Percentiles rank a stretch among this genome's conserved stretches.
Conservation (phyloP, 2,888 invertebrate genomes). For the Branchinecta sandiegonensis region DNA sequence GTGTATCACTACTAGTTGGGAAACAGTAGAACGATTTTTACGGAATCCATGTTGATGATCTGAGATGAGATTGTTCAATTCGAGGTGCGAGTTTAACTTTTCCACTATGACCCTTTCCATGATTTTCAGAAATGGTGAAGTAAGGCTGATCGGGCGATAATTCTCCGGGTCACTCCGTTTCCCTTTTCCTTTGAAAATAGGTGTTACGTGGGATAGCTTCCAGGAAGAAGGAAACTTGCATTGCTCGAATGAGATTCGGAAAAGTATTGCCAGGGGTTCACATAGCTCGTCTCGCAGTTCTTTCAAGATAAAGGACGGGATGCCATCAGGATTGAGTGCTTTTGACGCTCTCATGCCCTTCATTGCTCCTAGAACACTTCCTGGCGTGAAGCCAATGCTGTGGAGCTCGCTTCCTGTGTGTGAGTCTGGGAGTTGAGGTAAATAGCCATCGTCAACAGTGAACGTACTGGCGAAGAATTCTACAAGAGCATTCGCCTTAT, state of each 20-base stretch:
- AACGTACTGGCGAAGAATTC: constrained; percentile 3
- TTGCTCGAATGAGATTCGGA: no score
- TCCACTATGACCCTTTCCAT: constrained; percentile 14
- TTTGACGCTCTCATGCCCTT: constrained; percentile 4
- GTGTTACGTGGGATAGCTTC: no score
- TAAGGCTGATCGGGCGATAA: constrained; percentile 14
- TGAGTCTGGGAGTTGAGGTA: constrained; percentile 11
- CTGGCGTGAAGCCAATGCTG: constrained; percentile 14
- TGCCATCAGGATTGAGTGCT: not conserved
- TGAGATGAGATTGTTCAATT: constrained; percentile 11
- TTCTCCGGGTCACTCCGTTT: constrained; percentile 11
- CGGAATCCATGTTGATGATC: not conserved
- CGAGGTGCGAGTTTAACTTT: constrained; percentile 14
- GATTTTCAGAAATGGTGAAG: constrained; percentile 14
- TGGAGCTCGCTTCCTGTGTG: constrained; percentile 7
- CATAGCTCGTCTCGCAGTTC: no score
- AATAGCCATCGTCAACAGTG: constrained; percentile 14
- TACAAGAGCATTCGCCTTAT: constrained; percentile 8
- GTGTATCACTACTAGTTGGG: no score
- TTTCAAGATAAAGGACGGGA: no score
- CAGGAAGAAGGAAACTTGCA: no score
- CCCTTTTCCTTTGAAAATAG: not conserved
- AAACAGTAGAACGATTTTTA: no score
- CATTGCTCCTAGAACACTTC: constrained; percentile 11
- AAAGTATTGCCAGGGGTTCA: no score